These are phyloP conservation scores for Napeogenes inachia DNA, from an alignment of 2,888 invertebrate genomes.

Conservation along the genomic window DNA sequence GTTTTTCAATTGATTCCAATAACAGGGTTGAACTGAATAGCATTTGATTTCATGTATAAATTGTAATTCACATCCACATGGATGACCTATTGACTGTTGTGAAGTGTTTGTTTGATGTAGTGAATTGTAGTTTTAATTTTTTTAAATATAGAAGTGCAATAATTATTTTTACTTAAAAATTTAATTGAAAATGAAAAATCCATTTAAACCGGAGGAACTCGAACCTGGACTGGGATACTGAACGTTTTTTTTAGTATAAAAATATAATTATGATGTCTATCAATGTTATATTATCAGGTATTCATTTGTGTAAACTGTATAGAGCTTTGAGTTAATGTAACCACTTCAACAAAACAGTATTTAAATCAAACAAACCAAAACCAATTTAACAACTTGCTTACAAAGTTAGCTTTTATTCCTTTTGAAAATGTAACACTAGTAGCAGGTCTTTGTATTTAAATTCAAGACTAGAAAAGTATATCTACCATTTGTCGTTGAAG, in stretches of 20 bases:
- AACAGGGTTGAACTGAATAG: conserved; percentile 20
- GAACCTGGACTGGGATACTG: too few relatives aligned
- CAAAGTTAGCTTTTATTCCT: conserved; percentile 22
- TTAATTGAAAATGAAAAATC: too few relatives aligned
- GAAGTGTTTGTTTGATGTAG: conserved; percentile 19
- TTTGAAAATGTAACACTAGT: conserved; percentile 23
- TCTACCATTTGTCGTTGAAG: not conserved
- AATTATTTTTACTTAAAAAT: too few relatives aligned
- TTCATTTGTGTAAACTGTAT: too few relatives aligned
- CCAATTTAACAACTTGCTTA: conserved; percentile 6
- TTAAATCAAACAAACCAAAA: conserved; percentile 15
- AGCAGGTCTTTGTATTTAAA: conserved; percentile 11
- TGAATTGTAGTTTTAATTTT: too few relatives aligned
- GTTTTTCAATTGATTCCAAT: conserved; percentile 57
- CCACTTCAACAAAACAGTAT: not conserved
- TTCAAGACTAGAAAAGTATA: conserved; percentile 8
- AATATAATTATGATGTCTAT: too few relatives aligned
- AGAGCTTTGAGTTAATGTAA: conserved; percentile 4
- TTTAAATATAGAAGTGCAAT: too few relatives aligned
- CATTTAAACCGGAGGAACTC: too few relatives aligned
- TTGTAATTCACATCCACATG: not conserved
- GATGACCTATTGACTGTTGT: conserved; percentile 3
- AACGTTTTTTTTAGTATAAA: too few relatives aligned
- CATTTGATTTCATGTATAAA: conserved; percentile 12
- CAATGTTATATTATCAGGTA: too few relatives aligned